Base-by-base conservation (phyloP, 2,113 vertebrate species). In the Nesospiza acunhae region DNA sequence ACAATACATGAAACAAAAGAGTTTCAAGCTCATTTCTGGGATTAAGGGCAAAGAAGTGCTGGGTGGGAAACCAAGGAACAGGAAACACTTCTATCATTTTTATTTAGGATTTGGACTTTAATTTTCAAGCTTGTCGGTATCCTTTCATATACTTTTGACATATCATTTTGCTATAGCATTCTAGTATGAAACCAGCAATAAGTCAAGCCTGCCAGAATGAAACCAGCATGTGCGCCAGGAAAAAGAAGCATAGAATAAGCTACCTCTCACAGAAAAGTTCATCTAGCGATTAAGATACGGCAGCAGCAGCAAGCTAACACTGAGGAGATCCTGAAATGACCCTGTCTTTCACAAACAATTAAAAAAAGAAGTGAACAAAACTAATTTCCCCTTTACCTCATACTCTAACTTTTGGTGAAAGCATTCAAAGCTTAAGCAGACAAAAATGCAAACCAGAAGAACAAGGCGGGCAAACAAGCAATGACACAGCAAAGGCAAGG, bases 201-300 rank as follows among this genome's bases (percentile, higher is more conserved):
- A 97, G 53, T 97, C 94, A 95, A 97, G 95, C 94, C 96, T 96
- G 95, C 94, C 95, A 97, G 78, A 96, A 97, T 95, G 94, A 96
- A 96, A 87, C 87, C 73, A 91, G 85, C 81, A 50, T 18, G 15
- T 83, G 67, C 76, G 89, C 31, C 46, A 68, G 79, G 42, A 66
- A 62, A 56, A 73, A 67, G 37, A 46, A 33, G 49, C 37, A 47
- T 0, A 90, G 52, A 83, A 50, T 72, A 47, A 47, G 47, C 73
- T 39, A 6, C 9, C 15, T 85, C 23, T 39, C 24, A 27, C 1
- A 16, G 62, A 19, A 35, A 93, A 85, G 26, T 35, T 76, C 13
- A 66, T n/a, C 41, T 74, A 56, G 27, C 21, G 16, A 76, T 58
- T 62, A 87, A 50, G 18, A 30, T 21, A n/a, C 69, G 77, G 53